Evolutionary conservation across 2,113 vertebrate genomes (phyloP), one percentile per base, ranked within the genome.

Genomic region (Channa maculata): DNA sequence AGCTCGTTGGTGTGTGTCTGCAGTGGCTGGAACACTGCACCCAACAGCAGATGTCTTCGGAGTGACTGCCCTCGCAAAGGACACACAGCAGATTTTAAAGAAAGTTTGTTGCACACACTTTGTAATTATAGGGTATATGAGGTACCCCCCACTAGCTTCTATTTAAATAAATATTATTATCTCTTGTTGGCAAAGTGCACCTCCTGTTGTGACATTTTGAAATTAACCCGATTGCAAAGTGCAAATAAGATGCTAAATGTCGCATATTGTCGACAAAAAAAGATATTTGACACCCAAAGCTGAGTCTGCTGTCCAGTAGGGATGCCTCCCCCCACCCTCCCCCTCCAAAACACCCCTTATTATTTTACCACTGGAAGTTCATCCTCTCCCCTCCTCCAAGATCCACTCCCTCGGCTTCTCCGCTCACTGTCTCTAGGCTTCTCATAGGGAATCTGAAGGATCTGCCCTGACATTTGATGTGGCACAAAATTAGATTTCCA

Each of bases 401-500:
- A 45, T 44, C 6, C 11, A 2, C 44, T 60, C 71, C 74, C 54
- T 71, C 38, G 9, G 64, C 37, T 1, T 74, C 75, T 49, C 51
- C 81, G 57, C 68, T 77, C 10, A 41, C 75, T 54, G 75, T 63
- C 60, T 86, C 66, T 48, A 57, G 72, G 43, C 67, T 77, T 83
- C 80, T 87, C 86, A 79, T 75, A 69, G 73, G 52, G 71, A 74
- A 88, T 87, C 69, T 82, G 79, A 91, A 75, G 77, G 84, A 83
- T 84, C 80, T 80, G 55, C 71, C 44, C 83, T 86, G 84, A 89
- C 89, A 90, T 90, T 88, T 85, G 85, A 90, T 88, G 88, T 86
- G 90, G 67, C 89, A 83, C 85, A 82, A 91, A 87, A 91, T 86
- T 91, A 84, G 88, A 90, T 92, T 73, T 91, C 83, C 81, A 88